These are phyloP conservation scores for Drosophila repleta DNA, from an alignment of 1,140 invertebrate genomes.

Conservation along the genomic window DNA sequence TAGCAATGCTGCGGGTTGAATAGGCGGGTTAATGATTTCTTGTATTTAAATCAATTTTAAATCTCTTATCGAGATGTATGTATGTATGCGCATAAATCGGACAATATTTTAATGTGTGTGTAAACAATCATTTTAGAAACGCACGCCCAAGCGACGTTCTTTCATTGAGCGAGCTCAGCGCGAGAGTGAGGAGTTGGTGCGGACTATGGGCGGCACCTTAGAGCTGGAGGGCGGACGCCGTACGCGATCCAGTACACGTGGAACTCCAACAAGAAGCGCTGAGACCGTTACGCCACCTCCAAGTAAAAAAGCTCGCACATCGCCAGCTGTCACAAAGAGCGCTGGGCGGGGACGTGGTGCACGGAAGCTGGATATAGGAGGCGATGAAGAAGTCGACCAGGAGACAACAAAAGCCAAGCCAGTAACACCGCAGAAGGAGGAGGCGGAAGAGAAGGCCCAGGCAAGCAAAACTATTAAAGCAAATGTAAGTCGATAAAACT, in stretches of 20 bases:
- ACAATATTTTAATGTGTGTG: constrained; percentile 20
- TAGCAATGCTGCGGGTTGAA: constrained; percentile 17
- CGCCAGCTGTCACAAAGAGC: constrained; percentile 59
- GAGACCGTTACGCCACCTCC: constrained; percentile 72
- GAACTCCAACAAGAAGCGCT: constrained; percentile 64
- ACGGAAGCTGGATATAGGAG: constrained; percentile 70
- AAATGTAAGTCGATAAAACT: constrained; percentile 43
- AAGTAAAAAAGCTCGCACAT: constrained; percentile 75
- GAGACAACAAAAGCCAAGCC: constrained; percentile 50
- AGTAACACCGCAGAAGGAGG: constrained; percentile 11
- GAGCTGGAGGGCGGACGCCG: constrained; percentile 74
- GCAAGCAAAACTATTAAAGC: constrained; percentile 33
- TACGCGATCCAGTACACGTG: constrained; percentile 78
- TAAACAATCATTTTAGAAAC: constrained; percentile 62
- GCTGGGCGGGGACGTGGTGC: constrained; percentile 64
- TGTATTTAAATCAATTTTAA: constrained; percentile 13
- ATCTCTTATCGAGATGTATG: neutral
- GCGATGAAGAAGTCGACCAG: constrained; percentile 38
- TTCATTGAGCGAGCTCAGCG: constrained; percentile 76
- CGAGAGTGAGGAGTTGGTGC: constrained; percentile 79
- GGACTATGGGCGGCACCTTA: constrained; percentile 76
- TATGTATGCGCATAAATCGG: constrained; percentile 3
- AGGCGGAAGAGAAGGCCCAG: constrained; percentile 8
- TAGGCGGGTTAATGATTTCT: constrained; percentile 16
- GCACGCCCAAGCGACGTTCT: constrained; percentile 77